Percentiles rank a stretch among this genome's conserved stretches.
Conservation (phyloP, 2,113 vertebrate genomes). For the Dicerorhinus sumatrensis region DNA sequence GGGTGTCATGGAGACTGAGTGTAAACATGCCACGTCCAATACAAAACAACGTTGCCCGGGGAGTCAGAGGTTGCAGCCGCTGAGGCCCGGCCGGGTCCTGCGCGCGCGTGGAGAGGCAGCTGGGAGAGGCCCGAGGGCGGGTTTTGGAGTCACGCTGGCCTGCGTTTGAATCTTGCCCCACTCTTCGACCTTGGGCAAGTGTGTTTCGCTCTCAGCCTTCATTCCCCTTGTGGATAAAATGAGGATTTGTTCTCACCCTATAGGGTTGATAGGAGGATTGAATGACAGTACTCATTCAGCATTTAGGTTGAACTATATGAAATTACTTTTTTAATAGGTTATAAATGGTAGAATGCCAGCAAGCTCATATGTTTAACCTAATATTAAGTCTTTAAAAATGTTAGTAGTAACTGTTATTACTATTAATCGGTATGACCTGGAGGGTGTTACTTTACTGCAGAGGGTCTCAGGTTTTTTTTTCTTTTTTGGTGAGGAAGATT, state of each 20-base stretch:
- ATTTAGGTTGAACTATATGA: not conserved
- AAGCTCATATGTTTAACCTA: not conserved
- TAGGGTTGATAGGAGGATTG: not conserved
- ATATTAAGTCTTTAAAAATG: not conserved
- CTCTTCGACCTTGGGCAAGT: not conserved
- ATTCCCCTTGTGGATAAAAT: not conserved
- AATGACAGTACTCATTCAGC: not conserved
- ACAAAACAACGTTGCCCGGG: not conserved
- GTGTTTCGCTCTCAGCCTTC: not conserved
- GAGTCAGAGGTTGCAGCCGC: too few relatives aligned
- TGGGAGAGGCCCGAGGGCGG: too few relatives aligned
- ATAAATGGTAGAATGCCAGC: constrained; percentile 3
- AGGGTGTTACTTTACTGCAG: not conserved
- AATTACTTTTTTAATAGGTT: not conserved
- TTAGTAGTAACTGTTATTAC: not conserved
- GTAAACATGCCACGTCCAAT: not conserved
- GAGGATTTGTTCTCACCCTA: not conserved
- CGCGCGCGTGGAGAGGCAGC: too few relatives aligned
- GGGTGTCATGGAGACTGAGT: not conserved
- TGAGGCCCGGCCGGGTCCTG: too few relatives aligned
- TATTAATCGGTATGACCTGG: not conserved
- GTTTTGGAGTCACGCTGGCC: not conserved
- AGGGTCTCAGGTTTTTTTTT: not conserved
- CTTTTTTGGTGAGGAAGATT: too few relatives aligned
- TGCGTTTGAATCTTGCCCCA: not conserved